Conservation (phyloP, 92 coral and sea anemone genomes). For the Porites evermanni region DNA sequence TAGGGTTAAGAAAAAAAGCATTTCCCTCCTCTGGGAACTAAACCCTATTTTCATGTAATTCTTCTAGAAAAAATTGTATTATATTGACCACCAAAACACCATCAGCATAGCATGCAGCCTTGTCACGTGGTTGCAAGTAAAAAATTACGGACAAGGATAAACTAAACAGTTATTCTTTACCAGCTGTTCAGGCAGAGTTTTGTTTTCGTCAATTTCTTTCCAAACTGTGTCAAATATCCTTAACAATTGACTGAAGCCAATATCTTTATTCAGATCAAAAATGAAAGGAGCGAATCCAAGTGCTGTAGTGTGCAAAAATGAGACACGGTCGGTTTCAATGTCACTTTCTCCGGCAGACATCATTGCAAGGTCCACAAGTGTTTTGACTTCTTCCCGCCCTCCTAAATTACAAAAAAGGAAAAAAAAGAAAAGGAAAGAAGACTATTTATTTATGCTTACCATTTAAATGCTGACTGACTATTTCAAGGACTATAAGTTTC, state of each 20-base stretch:
- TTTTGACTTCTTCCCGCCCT: constrained; percentile 59
- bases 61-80: too few relatives aligned
- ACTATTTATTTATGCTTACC: neutral
- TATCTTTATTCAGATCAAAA: constrained; percentile 50
- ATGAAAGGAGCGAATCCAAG: constrained; percentile 81
- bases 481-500: too few relatives aligned
- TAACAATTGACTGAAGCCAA: constrained; percentile 63
- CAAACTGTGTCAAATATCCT: constrained; percentile 61
- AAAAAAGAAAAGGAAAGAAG: neutral
- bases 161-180: constrained; percentile 25
- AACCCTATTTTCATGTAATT: too few relatives aligned
- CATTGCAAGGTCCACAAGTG: constrained; percentile 82
- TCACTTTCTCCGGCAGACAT: constrained; percentile 87
- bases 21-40: too few relatives aligned
- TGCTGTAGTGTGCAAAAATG: constrained; percentile 84
- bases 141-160: too few relatives aligned
- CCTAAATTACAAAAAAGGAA: neutral
- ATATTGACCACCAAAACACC: too few relatives aligned
- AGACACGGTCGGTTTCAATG: constrained; percentile 80
- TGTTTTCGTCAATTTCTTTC: constrained; percentile 53
- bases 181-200: constrained; percentile 52
- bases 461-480: too few relatives aligned
- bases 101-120: too few relatives aligned
- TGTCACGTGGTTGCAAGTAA: too few relatives aligned
- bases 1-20: too few relatives aligned